Evolutionary conservation across 2,797 vertebrate species (phyloP).

Genomic region (Luscinia megarhynchos): DNA sequence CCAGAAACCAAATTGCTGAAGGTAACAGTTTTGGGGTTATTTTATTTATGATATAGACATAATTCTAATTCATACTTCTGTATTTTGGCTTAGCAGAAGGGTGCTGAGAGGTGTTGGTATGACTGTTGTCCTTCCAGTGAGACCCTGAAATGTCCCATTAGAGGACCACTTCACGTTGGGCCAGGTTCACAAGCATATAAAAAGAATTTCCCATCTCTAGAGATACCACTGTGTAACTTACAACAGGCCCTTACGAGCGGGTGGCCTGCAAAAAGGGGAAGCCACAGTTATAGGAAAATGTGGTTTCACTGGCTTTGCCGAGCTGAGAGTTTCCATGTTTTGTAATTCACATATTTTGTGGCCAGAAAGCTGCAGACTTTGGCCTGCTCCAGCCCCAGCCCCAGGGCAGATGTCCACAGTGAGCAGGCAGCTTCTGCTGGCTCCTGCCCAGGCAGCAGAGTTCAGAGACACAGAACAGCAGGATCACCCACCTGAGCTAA

Average conservation of each 20-base stretch:
- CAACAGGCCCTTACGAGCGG: neutral
- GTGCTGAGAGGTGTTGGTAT: neutral
- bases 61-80: neutral
- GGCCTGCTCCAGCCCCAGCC: neutral
- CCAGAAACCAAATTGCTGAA: neutral
- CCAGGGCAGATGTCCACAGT: neutral
- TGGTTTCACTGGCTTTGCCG: slow-evolving; percentile 56
- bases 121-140: neutral
- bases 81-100: neutral
- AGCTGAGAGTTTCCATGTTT: slow-evolving; percentile 54
- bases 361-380: neutral
- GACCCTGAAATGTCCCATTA: neutral
- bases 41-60: neutral
- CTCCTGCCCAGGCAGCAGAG: neutral
- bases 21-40: neutral
- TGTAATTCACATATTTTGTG: neutral
- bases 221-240: neutral
- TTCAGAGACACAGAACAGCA: neutral
- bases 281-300: slow-evolving; percentile 51
- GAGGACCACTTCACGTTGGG: neutral
- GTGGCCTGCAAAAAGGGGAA: slow-evolving; percentile 23
- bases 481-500: neutral
- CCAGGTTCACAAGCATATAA: neutral
- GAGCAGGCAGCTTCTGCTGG: neutral
- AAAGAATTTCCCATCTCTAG: slow-evolving; percentile 11